These are phyloP conservation scores for Aricia agestis DNA, from an alignment of 1,140 invertebrate species.

Conservation along the genomic window DNA sequence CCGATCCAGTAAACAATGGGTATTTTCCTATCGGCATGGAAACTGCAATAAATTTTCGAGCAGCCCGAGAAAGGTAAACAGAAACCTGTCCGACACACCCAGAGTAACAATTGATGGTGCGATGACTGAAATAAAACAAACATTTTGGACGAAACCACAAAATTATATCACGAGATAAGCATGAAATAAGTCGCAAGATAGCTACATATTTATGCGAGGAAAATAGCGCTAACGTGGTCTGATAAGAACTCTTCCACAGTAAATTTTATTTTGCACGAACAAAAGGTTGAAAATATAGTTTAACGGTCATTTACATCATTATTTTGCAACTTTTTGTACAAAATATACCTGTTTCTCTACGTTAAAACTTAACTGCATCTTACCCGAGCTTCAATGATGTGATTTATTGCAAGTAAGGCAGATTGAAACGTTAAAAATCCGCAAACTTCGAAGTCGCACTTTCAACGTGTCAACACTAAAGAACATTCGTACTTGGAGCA, in stretches of 20 bases:
- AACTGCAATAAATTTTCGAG: neutral
- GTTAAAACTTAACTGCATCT: too few species aligned
- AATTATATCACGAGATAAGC: conserved; percentile 1
- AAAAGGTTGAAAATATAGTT: too few species aligned
- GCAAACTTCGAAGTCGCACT: conserved; percentile 20
- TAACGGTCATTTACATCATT: neutral
- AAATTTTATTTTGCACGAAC: neutral
- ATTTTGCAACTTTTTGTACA: neutral
- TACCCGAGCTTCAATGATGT: too few species aligned
- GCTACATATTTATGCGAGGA: neutral
- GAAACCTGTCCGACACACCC: neutral
- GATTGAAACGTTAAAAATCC: neutral
- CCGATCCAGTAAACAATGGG: neutral
- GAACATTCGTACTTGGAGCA: conserved; percentile 50
- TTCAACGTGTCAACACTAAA: conserved; percentile 44
- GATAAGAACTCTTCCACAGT: neutral
- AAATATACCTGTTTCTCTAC: neutral
- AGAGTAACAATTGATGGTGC: neutral
- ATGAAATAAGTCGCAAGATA: neutral
- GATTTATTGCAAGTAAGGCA: neutral
- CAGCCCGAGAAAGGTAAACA: neutral
- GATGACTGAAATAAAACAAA: neutral
- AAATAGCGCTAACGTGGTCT: neutral
- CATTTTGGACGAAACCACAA: neutral
- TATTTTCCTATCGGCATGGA: neutral